phyloP scores from a whole-genome alignment of 37 sponge, comb jelly and placozoan species.

The Haliclona indistincta region DNA sequence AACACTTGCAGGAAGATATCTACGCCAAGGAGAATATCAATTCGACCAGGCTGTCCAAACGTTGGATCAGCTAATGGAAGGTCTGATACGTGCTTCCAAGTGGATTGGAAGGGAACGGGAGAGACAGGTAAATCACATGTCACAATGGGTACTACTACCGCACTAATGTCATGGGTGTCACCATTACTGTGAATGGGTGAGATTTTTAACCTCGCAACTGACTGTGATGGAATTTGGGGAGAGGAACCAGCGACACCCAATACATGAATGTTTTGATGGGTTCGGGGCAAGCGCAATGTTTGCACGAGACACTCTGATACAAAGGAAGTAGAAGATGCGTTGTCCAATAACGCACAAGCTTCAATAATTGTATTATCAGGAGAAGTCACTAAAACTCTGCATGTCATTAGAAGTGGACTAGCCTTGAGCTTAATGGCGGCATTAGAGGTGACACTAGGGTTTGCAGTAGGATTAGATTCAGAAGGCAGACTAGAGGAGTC shows the following conservation, averaged over 20 bases:
- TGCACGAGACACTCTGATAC: conserved; percentile 32
- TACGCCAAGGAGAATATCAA: neutral
- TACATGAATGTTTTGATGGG: neutral
- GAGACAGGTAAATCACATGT: conserved; percentile 11
- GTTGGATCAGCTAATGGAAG: neutral
- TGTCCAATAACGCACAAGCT: conserved; percentile 27
- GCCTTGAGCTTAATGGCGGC: conserved; percentile 19
- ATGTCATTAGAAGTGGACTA: conserved; percentile 28
- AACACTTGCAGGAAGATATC: neutral
- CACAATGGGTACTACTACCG: neutral
- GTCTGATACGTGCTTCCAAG: neutral
- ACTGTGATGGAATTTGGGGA: neutral
- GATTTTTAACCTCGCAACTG: conserved; percentile 4
- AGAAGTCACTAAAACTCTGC: conserved; percentile 9
- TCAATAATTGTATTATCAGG: conserved; percentile 27
- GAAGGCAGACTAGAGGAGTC: neutral
- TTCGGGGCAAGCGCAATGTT: conserved; percentile 1
- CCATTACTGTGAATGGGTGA: neutral
- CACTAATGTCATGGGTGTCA: neutral
- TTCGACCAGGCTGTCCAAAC: conserved; percentile 3
- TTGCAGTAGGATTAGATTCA: neutral
- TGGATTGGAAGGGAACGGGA: neutral
- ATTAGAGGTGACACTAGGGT: neutral
- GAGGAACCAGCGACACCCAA: conserved; percentile 16
- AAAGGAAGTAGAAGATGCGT: conserved; percentile 25